Percentiles rank a stretch among this genome's conserved stretches.
Evolutionary conservation across 2,888 invertebrate genomes (phyloP).

Genomic region (Epinotia demarniana): DNA sequence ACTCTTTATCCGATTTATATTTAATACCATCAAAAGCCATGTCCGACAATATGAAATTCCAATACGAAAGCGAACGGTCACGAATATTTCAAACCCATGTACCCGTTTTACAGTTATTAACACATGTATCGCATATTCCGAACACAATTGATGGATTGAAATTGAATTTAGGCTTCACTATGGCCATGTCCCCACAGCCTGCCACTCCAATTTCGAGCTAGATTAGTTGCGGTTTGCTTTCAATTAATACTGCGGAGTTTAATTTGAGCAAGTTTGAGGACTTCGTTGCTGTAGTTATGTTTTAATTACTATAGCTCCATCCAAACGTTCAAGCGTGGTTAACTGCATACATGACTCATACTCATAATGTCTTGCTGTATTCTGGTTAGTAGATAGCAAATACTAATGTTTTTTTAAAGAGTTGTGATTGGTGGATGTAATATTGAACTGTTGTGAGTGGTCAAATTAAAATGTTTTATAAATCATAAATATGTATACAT

Average conservation of each 20-base stretch:
- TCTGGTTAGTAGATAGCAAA: no score
- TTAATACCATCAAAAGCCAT: not conserved
- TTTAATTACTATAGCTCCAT: no score
- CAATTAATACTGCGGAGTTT: slow-evolving; percentile 30
- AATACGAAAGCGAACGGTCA: not conserved
- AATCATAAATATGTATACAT: no score
- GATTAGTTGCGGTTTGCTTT: slow-evolving; percentile 39
- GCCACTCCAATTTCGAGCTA: slow-evolving; percentile 19
- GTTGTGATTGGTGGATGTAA: no score
- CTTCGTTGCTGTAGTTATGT: not conserved
- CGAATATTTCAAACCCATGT: not conserved
- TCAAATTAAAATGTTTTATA: no score
- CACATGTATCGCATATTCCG: not conserved
- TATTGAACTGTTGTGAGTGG: no score
- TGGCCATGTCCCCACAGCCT: not conserved
- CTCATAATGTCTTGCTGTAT: no score
- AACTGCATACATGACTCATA: no score
- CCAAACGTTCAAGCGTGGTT: no score
- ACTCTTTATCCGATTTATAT: no score
- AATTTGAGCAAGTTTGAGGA: slow-evolving; percentile 20
- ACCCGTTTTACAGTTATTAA: not conserved
- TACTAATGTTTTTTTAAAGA: no score
- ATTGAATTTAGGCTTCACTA: slow-evolving; percentile 8
- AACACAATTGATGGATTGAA: not conserved
- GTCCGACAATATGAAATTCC: not conserved